Evolutionary conservation across 2,888 invertebrate species (phyloP).

Genomic region (Trissoscelio sp.): DNA sequence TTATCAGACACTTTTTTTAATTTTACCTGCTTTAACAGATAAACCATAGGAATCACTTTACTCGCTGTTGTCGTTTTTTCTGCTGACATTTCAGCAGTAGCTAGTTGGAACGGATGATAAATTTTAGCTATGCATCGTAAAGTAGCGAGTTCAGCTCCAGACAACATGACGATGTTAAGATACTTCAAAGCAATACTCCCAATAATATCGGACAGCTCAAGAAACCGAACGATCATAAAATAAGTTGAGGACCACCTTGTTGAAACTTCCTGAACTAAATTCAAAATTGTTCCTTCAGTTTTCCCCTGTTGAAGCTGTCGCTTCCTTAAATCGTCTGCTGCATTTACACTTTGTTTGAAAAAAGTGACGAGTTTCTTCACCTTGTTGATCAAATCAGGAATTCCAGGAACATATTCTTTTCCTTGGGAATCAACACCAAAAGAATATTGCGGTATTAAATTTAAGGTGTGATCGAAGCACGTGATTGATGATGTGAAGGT

Average conservation of each 20-base stretch:
- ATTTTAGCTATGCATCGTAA: slow-evolving; percentile 19
- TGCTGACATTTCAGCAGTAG: slow-evolving; percentile 7
- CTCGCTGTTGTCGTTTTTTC: slow-evolving; percentile 22
- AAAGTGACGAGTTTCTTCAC: slow-evolving; percentile 67
- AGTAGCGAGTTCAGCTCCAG: slow-evolving; percentile 64
- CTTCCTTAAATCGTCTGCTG: slow-evolving; percentile 63
- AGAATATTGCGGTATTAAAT: slow-evolving; percentile 64
- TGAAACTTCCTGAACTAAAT: slow-evolving; percentile 62
- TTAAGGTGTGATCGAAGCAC: slow-evolving; percentile 65
- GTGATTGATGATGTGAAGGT: slow-evolving; percentile 45
- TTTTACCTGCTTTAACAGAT: slow-evolving; percentile 39
- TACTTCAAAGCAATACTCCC: slow-evolving; percentile 75
- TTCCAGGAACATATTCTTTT: slow-evolving; percentile 28
- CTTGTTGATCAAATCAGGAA: slow-evolving; percentile 48
- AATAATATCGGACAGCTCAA: slow-evolving; percentile 75
- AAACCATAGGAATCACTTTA: slow-evolving; percentile 37
- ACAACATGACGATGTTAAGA: slow-evolving; percentile 77
- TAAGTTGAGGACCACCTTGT: slow-evolving; percentile 72
- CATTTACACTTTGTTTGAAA: slow-evolving; percentile 62
- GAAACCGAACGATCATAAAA: slow-evolving; percentile 76
- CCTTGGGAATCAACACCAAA: slow-evolving; percentile 30
- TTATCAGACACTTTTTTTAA: no score
- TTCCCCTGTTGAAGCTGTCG: slow-evolving; percentile 65
- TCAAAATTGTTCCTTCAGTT: slow-evolving; percentile 60
- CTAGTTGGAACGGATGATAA: slow-evolving; percentile 28